Evolutionary conservation across 2,888 invertebrate genomes (phyloP), one percentile per base, ranked within the genome.

Genomic region (Eristalis arbustorum): DNA sequence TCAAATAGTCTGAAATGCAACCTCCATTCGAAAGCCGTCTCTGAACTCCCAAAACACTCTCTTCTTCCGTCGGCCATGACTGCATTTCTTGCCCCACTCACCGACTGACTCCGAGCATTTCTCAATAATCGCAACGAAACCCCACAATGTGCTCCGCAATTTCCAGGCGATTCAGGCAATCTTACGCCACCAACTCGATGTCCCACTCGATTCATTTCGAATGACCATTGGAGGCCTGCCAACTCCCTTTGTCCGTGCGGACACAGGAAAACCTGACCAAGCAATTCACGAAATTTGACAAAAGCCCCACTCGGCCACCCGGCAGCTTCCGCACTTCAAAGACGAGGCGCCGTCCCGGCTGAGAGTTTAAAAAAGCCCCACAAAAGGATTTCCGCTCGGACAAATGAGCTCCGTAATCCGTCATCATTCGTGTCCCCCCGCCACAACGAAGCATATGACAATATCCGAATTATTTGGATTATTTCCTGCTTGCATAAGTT

Each of bases 401-500:
- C 49, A 18, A 49, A 49, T 49, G 18, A 49, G 49, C 18, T 49
- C 49, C 49, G 18, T 49, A 49, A 49, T 49, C 18, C 18, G 49
- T 49, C 49, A 8, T 49, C 49, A 8, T 18, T 8, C 18, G 6
- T 18, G n/a, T n/a, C n/a, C 18, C 49, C 18, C 1, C 18, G 1
- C 18, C 49, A 49, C 49, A 49, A 49, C 8, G 49, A 31, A 63
- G 37, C 68, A 69, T 37, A 69, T 69, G 37, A 23, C 73, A 63
- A 62, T 40, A 25, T 23, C n/a, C 14, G 67, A 67, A 66, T 76
- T 62, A 67, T 76, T 68, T 76, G 75, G 75, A 67, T 76, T 76
- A 76, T 76, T 76, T 76, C 67, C 23, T 76, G 75, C 57, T 68
- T 79, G 66, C 72, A 79, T 73, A 79, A 79, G 79, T 73, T 62